Base-by-base conservation (phyloP, 2,888 invertebrate species). In the Blastobasis adustella region DNA sequence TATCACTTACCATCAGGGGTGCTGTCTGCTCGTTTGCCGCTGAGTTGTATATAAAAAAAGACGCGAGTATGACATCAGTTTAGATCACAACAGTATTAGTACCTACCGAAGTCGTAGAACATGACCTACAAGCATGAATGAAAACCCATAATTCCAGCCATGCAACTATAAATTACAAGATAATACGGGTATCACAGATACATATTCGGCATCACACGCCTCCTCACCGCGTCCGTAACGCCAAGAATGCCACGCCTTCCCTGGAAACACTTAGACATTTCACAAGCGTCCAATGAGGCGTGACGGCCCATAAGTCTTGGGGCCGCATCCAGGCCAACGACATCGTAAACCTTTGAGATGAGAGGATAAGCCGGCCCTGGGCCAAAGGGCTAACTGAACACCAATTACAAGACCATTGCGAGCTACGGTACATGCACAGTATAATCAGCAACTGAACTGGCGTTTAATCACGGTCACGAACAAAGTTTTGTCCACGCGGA, bases 301-400 rank as follows among this genome's bases (percentile, higher is more conserved):
- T 52, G 49, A 52, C 52, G 5, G 7, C 43, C 40, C 47, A 47
- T 49, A 42, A 10, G 41, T 49, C 49, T 49, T 50, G 37, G 36
- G 6, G 40, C 45, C 44, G 36, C 44, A 39, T 45, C 46, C 23
- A 53, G 58, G 57, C 54, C 55, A 57, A 48, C 49, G 57, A 53
- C 58, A 57, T 50, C 46, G 47, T 58, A 55, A 53, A 55, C 49
- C 51, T 45, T 43, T 9, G 49, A 51, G 55, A 55, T 54, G 50
- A 52, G 50, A 52, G 55, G 55, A 57, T 57, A 55, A 50, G 48
- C 9, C 41, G 38, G 40, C 49, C 45, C 39, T 55, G 55, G 69
- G 62, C 59, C 63, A 67, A 66, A 69, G 66, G 66, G 63, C 60
- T 57, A 49, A 59, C 58, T 37, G 10, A 37, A 23, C 23, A 23